phyloP scores from a whole-genome alignment of 2,797 vertebrate genomes.

The Sebastes vulpes region DNA sequence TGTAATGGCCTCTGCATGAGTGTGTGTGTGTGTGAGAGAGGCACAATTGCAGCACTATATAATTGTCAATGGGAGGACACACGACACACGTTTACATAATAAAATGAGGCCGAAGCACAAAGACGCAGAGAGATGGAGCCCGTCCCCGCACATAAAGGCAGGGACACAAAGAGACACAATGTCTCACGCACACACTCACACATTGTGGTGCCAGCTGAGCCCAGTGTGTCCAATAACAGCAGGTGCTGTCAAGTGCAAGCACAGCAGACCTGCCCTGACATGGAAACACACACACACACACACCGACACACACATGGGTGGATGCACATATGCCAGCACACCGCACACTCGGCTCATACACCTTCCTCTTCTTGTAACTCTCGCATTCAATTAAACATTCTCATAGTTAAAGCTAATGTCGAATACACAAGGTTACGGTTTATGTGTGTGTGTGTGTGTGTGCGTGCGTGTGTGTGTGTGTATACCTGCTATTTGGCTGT shows the following conservation, averaged over 20 bases:
- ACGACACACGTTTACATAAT: conserved; percentile 59
- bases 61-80: conserved; percentile 72
- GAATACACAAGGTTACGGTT: conserved; percentile 20
- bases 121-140: conserved; percentile 33
- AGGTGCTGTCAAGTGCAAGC: conserved; percentile 81
- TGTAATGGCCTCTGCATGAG: conserved; percentile 62
- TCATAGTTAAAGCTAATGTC: conserved; percentile 13
- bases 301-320: conserved; percentile 8
- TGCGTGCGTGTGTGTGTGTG: conserved; percentile 7
- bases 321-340: conserved; percentile 30
- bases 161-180: conserved; percentile 55
- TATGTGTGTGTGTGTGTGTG: conserved; percentile 14
- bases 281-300: conserved; percentile 39
- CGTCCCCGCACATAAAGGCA: conserved; percentile 40
- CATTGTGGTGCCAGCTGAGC: conserved; percentile 77
- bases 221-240: conserved; percentile 76
- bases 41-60: conserved; percentile 60
- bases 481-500: conserved; percentile 46
- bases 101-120: conserved; percentile 58
- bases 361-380: background rate
- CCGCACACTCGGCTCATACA: conserved; percentile 2
- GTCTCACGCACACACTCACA: conserved; percentile 9
- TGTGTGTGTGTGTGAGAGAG: background rate
- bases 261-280: conserved; percentile 69
- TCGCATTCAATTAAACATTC: background rate